Conservation (phyloP, 2,797 vertebrate genomes). For the Eulemur rubriventer region DNA sequence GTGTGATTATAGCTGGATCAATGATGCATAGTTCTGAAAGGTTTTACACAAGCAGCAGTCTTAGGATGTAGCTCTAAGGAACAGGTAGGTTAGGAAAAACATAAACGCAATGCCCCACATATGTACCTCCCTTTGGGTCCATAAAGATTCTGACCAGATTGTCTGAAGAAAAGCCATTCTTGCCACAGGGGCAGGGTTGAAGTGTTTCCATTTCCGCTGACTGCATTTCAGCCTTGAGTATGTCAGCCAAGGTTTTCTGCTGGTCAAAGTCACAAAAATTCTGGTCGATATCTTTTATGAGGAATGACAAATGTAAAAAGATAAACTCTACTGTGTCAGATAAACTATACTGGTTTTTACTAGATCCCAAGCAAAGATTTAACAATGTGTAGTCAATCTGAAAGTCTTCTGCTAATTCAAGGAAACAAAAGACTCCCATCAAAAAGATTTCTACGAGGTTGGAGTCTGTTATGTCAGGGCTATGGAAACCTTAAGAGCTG, state of each 20-base stretch:
- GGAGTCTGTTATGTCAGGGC: not conserved
- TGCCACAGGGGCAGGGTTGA: constrained; percentile 45
- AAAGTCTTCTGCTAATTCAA: constrained; percentile 64
- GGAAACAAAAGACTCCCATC: constrained; percentile 48
- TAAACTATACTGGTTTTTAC: constrained; percentile 65
- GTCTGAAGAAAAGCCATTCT: constrained; percentile 51
- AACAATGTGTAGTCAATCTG: constrained; percentile 61
- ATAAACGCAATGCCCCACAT: constrained; percentile 45
- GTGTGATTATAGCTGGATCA: constrained; percentile 42
- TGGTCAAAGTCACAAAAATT: constrained; percentile 71
- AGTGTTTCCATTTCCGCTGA: constrained; percentile 62
- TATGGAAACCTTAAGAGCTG: not conserved
- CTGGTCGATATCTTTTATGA: constrained; percentile 60
- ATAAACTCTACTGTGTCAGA: constrained; percentile 69
- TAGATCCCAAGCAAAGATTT: constrained; percentile 66
- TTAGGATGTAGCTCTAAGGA: constrained; percentile 63
- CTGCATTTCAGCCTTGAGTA: constrained; percentile 52
- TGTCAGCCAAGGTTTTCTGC: constrained; percentile 59
- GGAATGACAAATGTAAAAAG: constrained; percentile 69
- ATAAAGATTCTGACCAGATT: constrained; percentile 58
- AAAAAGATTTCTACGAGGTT: not conserved
- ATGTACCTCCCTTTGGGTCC: constrained; percentile 64
- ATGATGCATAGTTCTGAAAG: constrained; percentile 53
- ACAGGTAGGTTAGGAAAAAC: constrained; percentile 68
- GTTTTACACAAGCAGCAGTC: constrained; percentile 25